Evolutionary conservation across 2,797 vertebrate genomes (phyloP).

Genomic region (Propithecus perrieri): DNA sequence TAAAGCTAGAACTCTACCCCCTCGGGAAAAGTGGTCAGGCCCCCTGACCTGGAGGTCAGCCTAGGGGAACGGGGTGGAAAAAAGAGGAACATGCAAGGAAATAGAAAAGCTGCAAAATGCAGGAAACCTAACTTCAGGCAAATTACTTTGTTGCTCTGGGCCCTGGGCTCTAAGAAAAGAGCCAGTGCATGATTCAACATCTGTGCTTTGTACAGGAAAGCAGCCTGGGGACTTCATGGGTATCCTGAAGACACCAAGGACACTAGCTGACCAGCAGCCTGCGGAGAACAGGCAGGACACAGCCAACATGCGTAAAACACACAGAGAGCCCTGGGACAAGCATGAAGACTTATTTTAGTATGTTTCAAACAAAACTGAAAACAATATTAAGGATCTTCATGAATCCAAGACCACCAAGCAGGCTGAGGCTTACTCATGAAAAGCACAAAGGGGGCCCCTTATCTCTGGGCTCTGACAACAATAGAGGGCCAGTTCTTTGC

Average conservation of each 20-base stretch:
- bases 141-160: background rate
- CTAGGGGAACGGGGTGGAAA: too few species aligned
- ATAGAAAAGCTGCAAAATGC: background rate
- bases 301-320: background rate
- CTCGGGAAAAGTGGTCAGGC: background rate
- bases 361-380: background rate
- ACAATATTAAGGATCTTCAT: background rate
- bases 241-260: background rate
- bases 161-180: background rate
- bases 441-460: background rate
- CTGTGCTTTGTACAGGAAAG: background rate
- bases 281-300: background rate
- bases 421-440: background rate
- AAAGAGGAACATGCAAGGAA: background rate
- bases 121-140: background rate
- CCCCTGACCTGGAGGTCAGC: background rate
- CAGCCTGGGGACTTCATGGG: background rate
- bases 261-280: background rate
- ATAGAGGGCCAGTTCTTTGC: background rate
- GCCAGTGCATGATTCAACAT: background rate
- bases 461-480: background rate
- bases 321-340: background rate
- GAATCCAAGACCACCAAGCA: background rate
- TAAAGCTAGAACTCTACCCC: background rate
- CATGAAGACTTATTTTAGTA: background rate